Evolutionary conservation across 2,888 invertebrate genomes (phyloP).

Genomic region (Sturmia bella): DNA sequence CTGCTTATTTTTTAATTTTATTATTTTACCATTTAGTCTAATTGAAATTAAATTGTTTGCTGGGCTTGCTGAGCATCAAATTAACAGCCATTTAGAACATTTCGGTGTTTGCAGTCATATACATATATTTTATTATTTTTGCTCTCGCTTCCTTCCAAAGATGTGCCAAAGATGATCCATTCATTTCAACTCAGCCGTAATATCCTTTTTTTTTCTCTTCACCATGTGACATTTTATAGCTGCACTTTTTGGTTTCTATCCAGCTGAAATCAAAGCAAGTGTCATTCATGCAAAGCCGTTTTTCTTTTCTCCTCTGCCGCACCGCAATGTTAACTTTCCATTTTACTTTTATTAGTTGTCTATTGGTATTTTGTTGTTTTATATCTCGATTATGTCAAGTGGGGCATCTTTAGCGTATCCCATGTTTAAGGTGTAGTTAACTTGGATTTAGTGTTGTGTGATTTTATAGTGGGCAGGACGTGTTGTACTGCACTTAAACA

Average conservation of each 20-base stretch:
- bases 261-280: slow-evolving; percentile 51
- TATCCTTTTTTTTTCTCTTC: slow-evolving; percentile 31
- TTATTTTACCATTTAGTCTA: too few relatives aligned
- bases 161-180: slow-evolving; percentile 47
- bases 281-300: slow-evolving; percentile 51
- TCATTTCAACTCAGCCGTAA: slow-evolving; percentile 6
- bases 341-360: slow-evolving; percentile 43
- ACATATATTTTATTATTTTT: slow-evolving; percentile 41
- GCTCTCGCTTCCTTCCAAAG: slow-evolving; percentile 47
- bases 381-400: slow-evolving; percentile 65
- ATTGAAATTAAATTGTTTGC: neutral
- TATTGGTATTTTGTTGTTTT: slow-evolving; percentile 61
- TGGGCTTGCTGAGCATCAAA: neutral
- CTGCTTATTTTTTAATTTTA: too few relatives aligned
- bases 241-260: slow-evolving; percentile 25
- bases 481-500: slow-evolving; percentile 37
- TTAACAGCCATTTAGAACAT: neutral
- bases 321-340: slow-evolving; percentile 12
- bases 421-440: slow-evolving; percentile 66
- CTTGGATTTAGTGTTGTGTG: slow-evolving; percentile 62
- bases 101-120: neutral
- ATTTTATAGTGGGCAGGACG: slow-evolving; percentile 49
- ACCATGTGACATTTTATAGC: slow-evolving; percentile 39
- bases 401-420: slow-evolving; percentile 63
- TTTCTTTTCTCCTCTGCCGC: slow-evolving; percentile 3